Evolutionary conservation across 1,140 invertebrate species (phyloP).

Genomic region (Pseudoatta argentina): DNA sequence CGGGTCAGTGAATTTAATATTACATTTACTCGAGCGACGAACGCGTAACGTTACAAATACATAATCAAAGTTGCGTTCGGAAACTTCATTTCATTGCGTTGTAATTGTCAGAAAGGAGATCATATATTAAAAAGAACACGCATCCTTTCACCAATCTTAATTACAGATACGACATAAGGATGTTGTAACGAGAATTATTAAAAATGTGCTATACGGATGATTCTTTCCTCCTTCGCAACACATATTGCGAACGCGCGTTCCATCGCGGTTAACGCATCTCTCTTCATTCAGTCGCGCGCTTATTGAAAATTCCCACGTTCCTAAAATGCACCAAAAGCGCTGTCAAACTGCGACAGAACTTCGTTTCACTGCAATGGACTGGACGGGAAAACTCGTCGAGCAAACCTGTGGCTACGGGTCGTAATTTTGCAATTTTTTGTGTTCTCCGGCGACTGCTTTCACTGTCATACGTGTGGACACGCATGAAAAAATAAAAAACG

Average conservation of each 20-base stretch:
- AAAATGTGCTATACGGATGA: background rate
- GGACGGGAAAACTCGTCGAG: background rate
- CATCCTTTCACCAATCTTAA: background rate
- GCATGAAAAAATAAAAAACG: background rate
- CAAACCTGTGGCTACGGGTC: constrained; percentile 36
- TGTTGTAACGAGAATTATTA: background rate
- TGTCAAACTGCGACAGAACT: constrained; percentile 9
- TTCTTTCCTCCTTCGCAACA: background rate
- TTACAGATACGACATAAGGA: background rate
- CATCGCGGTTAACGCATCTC: constrained; percentile 35
- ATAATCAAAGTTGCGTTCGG: constrained; percentile 2
- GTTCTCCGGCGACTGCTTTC: constrained; percentile 66
- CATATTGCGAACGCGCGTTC: constrained; percentile 14
- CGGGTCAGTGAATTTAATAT: constrained; percentile 73
- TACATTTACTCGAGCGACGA: constrained; percentile 45
- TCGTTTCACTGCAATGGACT: background rate
- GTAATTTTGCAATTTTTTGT: constrained; percentile 72
- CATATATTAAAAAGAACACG: background rate
- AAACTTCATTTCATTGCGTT: constrained; percentile 3
- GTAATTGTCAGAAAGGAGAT: background rate
- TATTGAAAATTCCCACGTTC: constrained; percentile 46
- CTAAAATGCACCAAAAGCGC: constrained; percentile 8
- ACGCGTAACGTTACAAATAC: constrained; percentile 31
- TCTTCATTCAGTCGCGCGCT: background rate
- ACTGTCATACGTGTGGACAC: constrained; percentile 45